A percentile compares a stretch with the other conserved stretches of the same genome.
These are phyloP conservation scores for Varanus komodoensis DNA, from an alignment of 2,113 vertebrate genomes.

Conservation along the genomic window DNA sequence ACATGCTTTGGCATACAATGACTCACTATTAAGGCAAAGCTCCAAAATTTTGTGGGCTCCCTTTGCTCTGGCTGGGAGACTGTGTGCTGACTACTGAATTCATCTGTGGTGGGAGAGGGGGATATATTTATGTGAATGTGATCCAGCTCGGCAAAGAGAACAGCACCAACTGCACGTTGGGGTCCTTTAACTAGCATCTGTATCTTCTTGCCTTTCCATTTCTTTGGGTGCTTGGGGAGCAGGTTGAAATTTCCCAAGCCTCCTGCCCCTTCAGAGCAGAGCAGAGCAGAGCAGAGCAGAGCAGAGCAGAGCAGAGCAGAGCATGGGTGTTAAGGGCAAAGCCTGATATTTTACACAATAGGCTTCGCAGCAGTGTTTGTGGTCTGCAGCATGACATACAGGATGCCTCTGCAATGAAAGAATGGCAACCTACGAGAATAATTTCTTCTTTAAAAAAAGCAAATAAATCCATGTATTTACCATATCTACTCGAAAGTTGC, in stretches of 20 bases:
- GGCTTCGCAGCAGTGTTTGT: neutral
- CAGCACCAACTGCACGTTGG: neutral
- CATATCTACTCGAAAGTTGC: too few species aligned
- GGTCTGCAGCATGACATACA: neutral
- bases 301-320: too few species aligned
- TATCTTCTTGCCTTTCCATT: neutral
- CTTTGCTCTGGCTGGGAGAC: neutral
- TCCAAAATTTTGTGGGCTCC: neutral
- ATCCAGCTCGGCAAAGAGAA: neutral
- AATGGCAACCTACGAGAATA: neutral
- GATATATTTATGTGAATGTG: neutral
- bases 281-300: neutral
- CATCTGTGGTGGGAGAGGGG: neutral
- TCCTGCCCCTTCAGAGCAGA: neutral
- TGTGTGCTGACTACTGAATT: neutral
- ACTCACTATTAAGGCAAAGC: neutral
- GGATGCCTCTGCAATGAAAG: neutral
- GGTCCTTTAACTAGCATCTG: neutral
- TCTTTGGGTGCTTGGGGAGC: neutral
- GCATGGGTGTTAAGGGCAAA: neutral
- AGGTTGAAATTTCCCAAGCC: neutral
- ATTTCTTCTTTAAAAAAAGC: neutral
- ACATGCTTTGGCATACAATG: neutral
- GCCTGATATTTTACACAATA: neutral
- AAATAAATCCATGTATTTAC: neutral